Base-by-base conservation (phyloP, 2,113 vertebrate species). In the Indicator maculatus region DNA sequence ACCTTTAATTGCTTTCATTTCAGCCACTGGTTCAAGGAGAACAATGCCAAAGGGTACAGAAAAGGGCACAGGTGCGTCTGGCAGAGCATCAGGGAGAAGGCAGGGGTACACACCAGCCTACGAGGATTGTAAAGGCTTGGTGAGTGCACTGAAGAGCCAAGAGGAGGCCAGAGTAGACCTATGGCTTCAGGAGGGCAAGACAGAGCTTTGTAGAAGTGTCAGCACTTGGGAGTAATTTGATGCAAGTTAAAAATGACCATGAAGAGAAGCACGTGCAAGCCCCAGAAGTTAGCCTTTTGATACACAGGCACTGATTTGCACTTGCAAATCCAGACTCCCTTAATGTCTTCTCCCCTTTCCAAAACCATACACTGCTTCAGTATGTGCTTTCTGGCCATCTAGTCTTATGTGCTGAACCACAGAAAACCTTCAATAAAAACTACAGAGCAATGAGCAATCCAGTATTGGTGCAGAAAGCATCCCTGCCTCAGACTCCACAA, bases 61-160 rank as follows among this genome's bases (percentile, higher is more conserved):
- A 33, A 21, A 26, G 27, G n/a, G 47, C 15, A 26, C 0, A 1
- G 4, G 9, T 56, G 36, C 44, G 30, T 23, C 55, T 61, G 76
- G 33, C 41, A n/a, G 16, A 89, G 55, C 71, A 86, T 13, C 56
- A 23, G 38, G 20, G 45, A 52, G 36, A 30, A 50, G 2, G 2
- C 3, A 11, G 30, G 16, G 52, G 24, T 9, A 5, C 39, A 24
- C 5, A 7, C 20, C 39, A 39, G 28, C 17, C 44, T 21, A 24
- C 1, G 6, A 56, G 53, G 41, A 56, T 56, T 4, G 0, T 0
- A 21, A 79, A 26, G 14, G 36, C 31, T 53, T 30, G 4, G 6
- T 33, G 39, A 75, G n/a, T 1, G 8, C 53, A 15, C n/a, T 2
- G 6, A 13, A 27, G 44, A 86, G 44, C 5, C 56, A 50, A 33